Evolutionary conservation across 2,888 invertebrate genomes (phyloP).

Genomic region (Ectemnius continuus): DNA sequence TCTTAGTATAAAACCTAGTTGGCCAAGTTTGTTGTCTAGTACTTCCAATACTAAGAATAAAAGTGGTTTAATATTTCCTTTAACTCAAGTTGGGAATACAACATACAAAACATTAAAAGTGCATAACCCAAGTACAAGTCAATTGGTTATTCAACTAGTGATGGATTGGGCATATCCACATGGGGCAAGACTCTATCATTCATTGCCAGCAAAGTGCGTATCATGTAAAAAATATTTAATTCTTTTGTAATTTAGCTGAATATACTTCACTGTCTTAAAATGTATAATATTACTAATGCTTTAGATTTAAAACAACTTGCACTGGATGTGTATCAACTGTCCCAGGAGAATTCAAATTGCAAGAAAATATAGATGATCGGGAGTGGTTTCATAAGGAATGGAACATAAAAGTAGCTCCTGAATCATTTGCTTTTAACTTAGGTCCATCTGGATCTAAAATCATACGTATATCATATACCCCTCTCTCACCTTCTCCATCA

Average conservation of each 20-base stretch:
- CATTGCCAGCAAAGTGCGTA: conserved; percentile 78
- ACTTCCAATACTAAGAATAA: conserved; percentile 73
- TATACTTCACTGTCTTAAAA: not conserved
- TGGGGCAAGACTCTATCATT: conserved; percentile 80
- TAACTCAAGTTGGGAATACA: conserved; percentile 87
- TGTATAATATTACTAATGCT: not conserved
- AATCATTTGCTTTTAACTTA: conserved; percentile 70
- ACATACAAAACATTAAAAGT: conserved; percentile 83
- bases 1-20: conserved; percentile 83
- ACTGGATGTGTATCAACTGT: conserved; percentile 67
- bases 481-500: conserved; percentile 66
- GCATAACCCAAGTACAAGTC: conserved; percentile 86
- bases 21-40: conserved; percentile 81
- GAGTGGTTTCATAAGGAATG: conserved; percentile 68
- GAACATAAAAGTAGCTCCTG: conserved; percentile 63
- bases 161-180: conserved; percentile 85
- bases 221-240: not conserved
- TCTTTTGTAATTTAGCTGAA: not conserved
- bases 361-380: conserved; percentile 62
- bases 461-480: conserved; percentile 71
- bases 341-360: conserved; percentile 72
- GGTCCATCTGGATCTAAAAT: conserved; percentile 69
- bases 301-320: conserved; percentile 72
- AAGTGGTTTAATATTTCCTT: conserved; percentile 82
- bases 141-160: conserved; percentile 87